phyloP scores from a whole-genome alignment of 2,113 vertebrate species.

The Hyla sarda region DNA sequence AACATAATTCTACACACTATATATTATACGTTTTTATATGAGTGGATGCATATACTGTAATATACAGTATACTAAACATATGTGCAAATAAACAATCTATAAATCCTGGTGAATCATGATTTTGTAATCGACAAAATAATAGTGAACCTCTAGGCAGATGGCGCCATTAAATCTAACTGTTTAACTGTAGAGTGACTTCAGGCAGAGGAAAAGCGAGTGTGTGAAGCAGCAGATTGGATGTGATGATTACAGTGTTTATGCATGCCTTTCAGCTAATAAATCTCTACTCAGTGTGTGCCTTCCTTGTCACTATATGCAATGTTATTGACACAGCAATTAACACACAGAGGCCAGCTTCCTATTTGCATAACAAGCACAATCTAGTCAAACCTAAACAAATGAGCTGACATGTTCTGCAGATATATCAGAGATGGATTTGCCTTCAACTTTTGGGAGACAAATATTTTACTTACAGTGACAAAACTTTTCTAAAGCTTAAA shows the following conservation, averaged over 20 bases:
- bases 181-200: slow-evolving; percentile 26
- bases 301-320: slow-evolving; percentile 17
- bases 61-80: neutral
- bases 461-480: neutral
- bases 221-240: slow-evolving; percentile 49
- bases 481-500: too few relatives aligned
- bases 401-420: neutral
- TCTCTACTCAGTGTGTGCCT: slow-evolving; percentile 35
- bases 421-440: neutral
- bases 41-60: too few relatives aligned
- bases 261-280: slow-evolving; percentile 46
- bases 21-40: too few relatives aligned
- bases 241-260: slow-evolving; percentile 56
- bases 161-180: slow-evolving; percentile 20
- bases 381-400: neutral
- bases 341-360: slow-evolving; percentile 21
- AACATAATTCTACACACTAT: too few relatives aligned
- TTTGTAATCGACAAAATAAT: neutral
- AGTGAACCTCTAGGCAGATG: slow-evolving; percentile 29
- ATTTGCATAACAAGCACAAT: slow-evolving; percentile 9
- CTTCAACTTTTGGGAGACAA: neutral
- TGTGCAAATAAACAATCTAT: slow-evolving; percentile 5
- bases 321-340: slow-evolving; percentile 41
- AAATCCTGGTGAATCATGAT: slow-evolving; percentile 17
- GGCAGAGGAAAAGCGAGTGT: slow-evolving; percentile 27